Evolutionary conservation across 2,797 vertebrate species (phyloP), one percentile per base, ranked within the genome.

Genomic region (Lutjanus argentimaculatus): DNA sequence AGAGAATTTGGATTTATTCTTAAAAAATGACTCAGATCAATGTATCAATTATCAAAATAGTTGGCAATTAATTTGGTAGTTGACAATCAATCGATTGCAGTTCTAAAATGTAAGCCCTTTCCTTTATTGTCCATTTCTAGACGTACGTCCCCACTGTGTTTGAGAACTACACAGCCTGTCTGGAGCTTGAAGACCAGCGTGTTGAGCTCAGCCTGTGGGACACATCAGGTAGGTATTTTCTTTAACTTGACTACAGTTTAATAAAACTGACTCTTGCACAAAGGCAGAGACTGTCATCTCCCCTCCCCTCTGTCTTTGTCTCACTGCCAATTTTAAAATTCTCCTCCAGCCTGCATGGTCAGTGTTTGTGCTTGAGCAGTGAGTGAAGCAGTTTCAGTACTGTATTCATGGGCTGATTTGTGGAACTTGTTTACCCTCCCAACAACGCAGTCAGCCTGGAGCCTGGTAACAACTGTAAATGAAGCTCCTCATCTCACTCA

Each of bases 131-230:
- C 64, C 42, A 14, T 48, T 87, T 91, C 19, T 85, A 99, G 98
- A 98, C 97, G 0, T 99, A 99, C 15, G 97, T 99, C 86, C 98
- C 97, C 46, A 98, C 98, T 12, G 98, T 99, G 85, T 99, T 99
- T 91, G 98, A 99, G 92, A 99, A 99, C 94, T 99, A 99, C 94
- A 98, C 98, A 0, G 96, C 97, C 82, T 97, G 97, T 82, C 90
- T 99, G 95, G 96, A 97, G 88, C 95, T 97, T 1, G 98, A 99
- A 67, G 98, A 97, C 22, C 97, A 98, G 90, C 96, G 97, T 40
- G 97, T 98, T 67, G 98, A 98, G 95, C 97, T 99, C 76, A 99
- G 98, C 85, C 96, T 99, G 17, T 99, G 98, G 98, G 98, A 99
- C 91, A 99, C 98, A 68, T 99, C 98, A 89, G 98, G 98, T 98